A percentile compares a stretch with the other conserved stretches of the same genome.
phyloP scores from a whole-genome alignment of 2,888 invertebrate species.

The Patella caerulea region DNA sequence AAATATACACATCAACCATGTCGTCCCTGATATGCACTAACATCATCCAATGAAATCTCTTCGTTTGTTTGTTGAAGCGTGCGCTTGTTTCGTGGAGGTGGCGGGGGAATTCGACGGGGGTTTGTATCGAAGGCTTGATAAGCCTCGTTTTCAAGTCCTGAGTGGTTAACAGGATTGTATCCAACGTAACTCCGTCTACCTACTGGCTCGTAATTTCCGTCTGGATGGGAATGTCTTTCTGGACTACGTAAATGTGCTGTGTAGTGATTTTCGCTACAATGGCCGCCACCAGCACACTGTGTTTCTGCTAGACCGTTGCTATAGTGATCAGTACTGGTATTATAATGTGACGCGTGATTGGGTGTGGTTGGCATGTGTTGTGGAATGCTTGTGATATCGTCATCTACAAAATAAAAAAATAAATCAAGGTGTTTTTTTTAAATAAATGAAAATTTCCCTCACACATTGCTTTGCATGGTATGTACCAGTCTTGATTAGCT shows the following conservation, averaged over 20 bases:
- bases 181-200: constrained; percentile 19
- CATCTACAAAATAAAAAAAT: constrained; percentile 17
- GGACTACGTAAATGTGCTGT: background rate
- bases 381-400: constrained; percentile 14
- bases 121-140: constrained; percentile 31
- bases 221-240: constrained; percentile 5
- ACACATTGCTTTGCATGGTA: no score
- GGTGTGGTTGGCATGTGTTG: constrained; percentile 17
- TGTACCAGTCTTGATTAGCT: no score
- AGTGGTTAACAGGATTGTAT: constrained; percentile 25
- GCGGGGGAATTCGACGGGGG: constrained; percentile 28
- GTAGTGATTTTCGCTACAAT: background rate
- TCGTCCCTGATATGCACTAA: constrained; percentile 11
- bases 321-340: background rate
- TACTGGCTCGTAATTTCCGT: background rate
- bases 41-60: constrained; percentile 28
- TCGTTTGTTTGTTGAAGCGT: constrained; percentile 19
- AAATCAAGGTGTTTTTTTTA: background rate
- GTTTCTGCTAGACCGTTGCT: constrained; percentile 19
- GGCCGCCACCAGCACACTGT: background rate
- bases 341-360: constrained; percentile 15
- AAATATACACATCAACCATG: background rate
- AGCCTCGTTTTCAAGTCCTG: constrained; percentile 34
- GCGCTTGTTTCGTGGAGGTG: constrained; percentile 17
- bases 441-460: no score